These are phyloP conservation scores for Cervus canadensis DNA, from an alignment of 2,113 vertebrate genomes.

Conservation along the genomic window DNA sequence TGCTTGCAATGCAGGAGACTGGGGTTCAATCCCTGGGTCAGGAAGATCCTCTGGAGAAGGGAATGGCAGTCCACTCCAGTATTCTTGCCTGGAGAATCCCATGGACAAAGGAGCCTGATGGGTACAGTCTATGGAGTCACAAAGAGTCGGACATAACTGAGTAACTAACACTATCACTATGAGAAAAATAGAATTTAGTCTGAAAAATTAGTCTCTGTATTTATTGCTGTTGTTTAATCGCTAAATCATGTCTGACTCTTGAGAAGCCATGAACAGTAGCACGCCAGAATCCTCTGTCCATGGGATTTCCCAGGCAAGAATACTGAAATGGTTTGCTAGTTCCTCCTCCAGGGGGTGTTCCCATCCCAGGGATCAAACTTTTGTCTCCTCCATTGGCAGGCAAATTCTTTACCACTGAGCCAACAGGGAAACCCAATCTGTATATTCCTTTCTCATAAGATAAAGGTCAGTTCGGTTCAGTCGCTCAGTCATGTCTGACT, in stretches of 20 bases:
- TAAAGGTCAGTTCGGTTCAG: no score
- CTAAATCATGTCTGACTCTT: neutral
- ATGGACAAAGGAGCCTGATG: neutral
- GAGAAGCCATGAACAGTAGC: neutral
- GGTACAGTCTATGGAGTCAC: neutral
- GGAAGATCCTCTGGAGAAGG: neutral
- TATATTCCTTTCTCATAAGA: neutral
- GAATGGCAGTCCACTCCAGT: neutral
- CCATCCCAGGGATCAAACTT: neutral
- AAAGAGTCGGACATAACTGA: neutral
- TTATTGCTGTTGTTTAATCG: neutral
- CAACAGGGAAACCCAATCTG: neutral
- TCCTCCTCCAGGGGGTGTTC: neutral
- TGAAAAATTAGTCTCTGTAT: neutral
- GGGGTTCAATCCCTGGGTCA: neutral
- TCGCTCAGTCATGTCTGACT: no score
- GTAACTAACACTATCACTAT: neutral
- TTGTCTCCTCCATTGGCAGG: neutral
- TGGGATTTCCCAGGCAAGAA: neutral
- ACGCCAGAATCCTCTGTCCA: neutral
- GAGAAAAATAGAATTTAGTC: neutral
- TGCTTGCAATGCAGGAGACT: neutral
- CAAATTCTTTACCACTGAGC: neutral
- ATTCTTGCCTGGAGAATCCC: neutral
- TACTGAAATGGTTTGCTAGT: neutral